A percentile compares a stretch with the other conserved stretches of the same genome.
phyloP scores from a whole-genome alignment of 2,797 vertebrate genomes.

The Sebastes hubbsi region DNA sequence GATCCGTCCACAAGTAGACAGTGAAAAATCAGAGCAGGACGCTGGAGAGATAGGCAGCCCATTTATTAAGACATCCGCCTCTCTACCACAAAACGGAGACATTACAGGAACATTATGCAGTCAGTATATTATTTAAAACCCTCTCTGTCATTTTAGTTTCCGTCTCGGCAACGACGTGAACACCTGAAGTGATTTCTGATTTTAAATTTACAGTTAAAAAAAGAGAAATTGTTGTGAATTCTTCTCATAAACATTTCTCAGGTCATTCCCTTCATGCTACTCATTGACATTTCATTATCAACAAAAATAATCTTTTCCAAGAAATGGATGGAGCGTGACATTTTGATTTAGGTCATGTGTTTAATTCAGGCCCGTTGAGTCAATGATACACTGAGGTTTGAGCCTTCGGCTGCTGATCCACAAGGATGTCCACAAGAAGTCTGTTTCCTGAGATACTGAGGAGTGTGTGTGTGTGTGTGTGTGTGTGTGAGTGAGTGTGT shows the following conservation, averaged over 20 bases:
- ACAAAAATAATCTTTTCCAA: neutral
- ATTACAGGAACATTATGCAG: constrained; percentile 23
- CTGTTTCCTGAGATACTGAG: neutral
- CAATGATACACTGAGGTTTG: neutral
- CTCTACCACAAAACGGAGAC: neutral
- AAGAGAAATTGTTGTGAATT: neutral
- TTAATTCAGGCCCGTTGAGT: neutral
- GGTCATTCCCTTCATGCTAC: neutral
- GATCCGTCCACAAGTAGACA: constrained; percentile 22
- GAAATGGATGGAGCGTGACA: neutral
- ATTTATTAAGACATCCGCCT: neutral
- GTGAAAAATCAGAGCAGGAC: constrained; percentile 30
- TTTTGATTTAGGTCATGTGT: constrained; percentile 5
- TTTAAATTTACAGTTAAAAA: neutral
- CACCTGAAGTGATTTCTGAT: neutral
- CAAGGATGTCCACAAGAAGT: neutral
- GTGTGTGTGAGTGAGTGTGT: neutral
- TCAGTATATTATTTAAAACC: neutral
- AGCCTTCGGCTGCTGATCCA: constrained; percentile 6
- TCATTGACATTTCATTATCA: neutral
- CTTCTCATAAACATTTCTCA: neutral
- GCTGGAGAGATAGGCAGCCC: neutral
- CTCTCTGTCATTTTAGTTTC: neutral
- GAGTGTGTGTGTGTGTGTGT: neutral
- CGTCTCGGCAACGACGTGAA: neutral